Conservation (phyloP, 2,113 vertebrate species). For the Fulmarus glacialis region DNA sequence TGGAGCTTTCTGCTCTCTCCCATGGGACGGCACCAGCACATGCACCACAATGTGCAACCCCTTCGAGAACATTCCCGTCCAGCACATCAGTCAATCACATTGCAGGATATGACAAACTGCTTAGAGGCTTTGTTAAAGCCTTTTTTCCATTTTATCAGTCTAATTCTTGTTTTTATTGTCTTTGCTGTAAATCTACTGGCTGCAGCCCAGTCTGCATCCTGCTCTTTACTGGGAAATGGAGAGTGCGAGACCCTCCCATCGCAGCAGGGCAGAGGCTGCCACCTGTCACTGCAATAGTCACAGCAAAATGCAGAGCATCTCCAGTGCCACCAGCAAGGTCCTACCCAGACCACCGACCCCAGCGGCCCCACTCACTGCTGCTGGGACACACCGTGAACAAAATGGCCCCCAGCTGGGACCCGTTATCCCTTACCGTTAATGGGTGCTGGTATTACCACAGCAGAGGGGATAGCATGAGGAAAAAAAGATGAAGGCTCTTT, state of each 20-base stretch:
- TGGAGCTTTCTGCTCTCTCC: not conserved
- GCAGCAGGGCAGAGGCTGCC: not conserved
- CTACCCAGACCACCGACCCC: not conserved
- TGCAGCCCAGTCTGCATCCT: not conserved
- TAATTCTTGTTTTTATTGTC: not conserved
- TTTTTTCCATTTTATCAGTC: not conserved
- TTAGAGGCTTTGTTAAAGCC: not conserved
- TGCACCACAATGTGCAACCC: not conserved
- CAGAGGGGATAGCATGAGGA: not conserved
- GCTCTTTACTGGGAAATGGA: not conserved
- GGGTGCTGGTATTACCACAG: not conserved
- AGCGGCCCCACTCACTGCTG: not conserved
- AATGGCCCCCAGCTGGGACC: not conserved
- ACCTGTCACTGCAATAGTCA: not conserved
- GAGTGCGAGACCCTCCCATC: not conserved
- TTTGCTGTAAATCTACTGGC: not conserved
- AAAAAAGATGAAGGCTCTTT: not conserved
- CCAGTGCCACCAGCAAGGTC: not conserved
- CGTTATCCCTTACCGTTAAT: too few relatives aligned
- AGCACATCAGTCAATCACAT: not conserved
- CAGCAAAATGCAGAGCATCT: not conserved
- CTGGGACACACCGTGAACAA: not conserved
- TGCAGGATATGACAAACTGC: slow-evolving; percentile 11
- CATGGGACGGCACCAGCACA: not conserved
- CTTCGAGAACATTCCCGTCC: not conserved